Evolutionary conservation across 2,888 invertebrate species (phyloP).

Genomic region (Chalcis sispes): DNA sequence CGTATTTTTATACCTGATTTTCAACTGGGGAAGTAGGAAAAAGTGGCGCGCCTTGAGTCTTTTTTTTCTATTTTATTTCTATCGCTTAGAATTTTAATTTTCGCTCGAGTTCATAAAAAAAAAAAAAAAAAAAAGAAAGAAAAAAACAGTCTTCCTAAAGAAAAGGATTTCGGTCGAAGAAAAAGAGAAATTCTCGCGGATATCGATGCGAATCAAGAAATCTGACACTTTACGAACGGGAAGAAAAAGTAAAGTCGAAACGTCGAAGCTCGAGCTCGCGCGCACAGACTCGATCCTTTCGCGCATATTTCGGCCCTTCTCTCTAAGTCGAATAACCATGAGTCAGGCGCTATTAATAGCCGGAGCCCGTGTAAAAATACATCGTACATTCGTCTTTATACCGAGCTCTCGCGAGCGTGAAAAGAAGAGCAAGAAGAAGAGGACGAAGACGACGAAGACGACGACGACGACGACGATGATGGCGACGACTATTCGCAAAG

Average conservation of each 20-base stretch:
- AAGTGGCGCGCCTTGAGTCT: too few relatives aligned
- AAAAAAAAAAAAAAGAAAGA: not conserved
- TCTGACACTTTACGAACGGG: constrained; percentile 41
- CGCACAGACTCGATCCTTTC: constrained; percentile 44
- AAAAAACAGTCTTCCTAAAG: not conserved
- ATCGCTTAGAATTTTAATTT: too few relatives aligned
- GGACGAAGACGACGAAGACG: too few relatives aligned
- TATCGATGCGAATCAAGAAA: constrained; percentile 29
- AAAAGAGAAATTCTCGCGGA: constrained; percentile 1
- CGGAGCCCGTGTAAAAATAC: constrained; percentile 68
- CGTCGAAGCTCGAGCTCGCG: not conserved
- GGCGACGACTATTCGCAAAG: too few relatives aligned
- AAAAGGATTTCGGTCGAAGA: not conserved
- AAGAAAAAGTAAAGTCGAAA: constrained; percentile 21
- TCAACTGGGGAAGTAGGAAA: not conserved
- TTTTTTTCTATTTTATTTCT: too few relatives aligned
- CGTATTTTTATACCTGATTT: constrained; percentile 10
- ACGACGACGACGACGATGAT: too few relatives aligned
- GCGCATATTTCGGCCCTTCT: constrained; percentile 45
- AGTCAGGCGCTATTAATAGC: constrained; percentile 64
- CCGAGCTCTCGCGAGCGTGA: constrained; percentile 58
- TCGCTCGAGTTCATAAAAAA: not conserved
- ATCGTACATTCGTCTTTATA: constrained; percentile 70
- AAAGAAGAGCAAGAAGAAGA: constrained; percentile 46
- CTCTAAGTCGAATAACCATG: constrained; percentile 36